These are phyloP conservation scores for Enteromius mattozi DNA, from an alignment of 2,797 vertebrate genomes.

Conservation along the genomic window DNA sequence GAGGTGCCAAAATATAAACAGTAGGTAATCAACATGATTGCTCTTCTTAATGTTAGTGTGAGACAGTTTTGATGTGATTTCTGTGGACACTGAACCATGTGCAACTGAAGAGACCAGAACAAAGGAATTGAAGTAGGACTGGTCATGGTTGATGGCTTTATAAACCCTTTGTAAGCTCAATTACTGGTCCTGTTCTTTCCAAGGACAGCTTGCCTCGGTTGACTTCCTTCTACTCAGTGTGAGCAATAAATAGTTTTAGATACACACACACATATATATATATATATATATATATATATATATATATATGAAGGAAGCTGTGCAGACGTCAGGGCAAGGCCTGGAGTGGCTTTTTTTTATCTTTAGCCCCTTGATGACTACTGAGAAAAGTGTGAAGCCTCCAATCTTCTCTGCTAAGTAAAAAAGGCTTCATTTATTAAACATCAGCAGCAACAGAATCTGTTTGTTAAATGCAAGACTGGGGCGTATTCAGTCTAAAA, in stretches of 20 bases:
- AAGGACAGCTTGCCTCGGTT: not conserved
- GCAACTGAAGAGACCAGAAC: not conserved
- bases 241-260: not conserved
- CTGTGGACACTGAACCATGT: not conserved
- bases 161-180: not conserved
- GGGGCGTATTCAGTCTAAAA: conserved; percentile 1
- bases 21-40: not conserved
- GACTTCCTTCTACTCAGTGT: not conserved
- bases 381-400: conserved; percentile 34
- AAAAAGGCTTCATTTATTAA: conserved; percentile 51
- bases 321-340: not conserved
- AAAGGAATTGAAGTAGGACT: not conserved
- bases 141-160: not conserved
- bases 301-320: not conserved
- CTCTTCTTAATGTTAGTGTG: not conserved
- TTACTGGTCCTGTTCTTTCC: not conserved
- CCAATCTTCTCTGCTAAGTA: conserved; percentile 62
- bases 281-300: not conserved
- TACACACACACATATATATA: not conserved
- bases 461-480: conserved; percentile 47
- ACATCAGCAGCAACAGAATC: conserved; percentile 58
- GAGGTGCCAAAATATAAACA: not conserved
- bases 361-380: not conserved
- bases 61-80: not conserved
- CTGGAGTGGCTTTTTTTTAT: not conserved